Conservation (phyloP, 2,797 vertebrate species). For the Phataginus tricuspis region DNA sequence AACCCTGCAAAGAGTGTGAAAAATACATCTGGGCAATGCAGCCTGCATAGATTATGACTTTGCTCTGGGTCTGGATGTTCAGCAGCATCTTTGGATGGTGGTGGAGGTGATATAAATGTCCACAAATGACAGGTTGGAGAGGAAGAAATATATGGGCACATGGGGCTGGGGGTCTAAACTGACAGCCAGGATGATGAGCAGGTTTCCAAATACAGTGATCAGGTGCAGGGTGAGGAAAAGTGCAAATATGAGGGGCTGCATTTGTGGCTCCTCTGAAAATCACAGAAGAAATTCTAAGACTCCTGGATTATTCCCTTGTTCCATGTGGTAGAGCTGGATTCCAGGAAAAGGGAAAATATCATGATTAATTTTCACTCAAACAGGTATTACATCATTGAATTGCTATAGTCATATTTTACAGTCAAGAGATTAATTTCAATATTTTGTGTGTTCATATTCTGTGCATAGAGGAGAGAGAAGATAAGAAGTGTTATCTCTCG, state of each 20-base stretch:
- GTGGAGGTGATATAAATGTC: not conserved
- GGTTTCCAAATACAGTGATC: slow-evolving; percentile 66
- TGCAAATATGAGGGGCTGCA: slow-evolving; percentile 44
- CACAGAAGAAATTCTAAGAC: too few species aligned
- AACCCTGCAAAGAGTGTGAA: not conserved
- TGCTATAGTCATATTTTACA: too few species aligned
- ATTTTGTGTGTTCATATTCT: too few species aligned
- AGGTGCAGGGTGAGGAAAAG: slow-evolving; percentile 62
- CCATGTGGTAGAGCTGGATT: too few species aligned
- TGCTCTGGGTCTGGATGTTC: not conserved
- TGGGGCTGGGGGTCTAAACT: slow-evolving; percentile 56
- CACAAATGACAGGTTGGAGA: slow-evolving; percentile 57
- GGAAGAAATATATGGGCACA: slow-evolving; percentile 77
- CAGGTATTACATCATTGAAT: too few species aligned
- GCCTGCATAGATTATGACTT: not conserved
- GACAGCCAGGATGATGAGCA: slow-evolving; percentile 52
- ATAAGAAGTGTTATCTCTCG: too few species aligned
- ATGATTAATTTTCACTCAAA: too few species aligned
- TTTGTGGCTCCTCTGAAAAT: not conserved
- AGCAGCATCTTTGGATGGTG: not conserved
- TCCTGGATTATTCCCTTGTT: too few species aligned
- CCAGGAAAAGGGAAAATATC: too few species aligned
- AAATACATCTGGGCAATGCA: not conserved
- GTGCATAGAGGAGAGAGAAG: too few species aligned
- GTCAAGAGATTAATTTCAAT: too few species aligned